A percentile compares a stretch with the other conserved stretches of the same genome.
Evolutionary conservation across 2,113 vertebrate species (phyloP).

Genomic region (Peromyscus californicus): DNA sequence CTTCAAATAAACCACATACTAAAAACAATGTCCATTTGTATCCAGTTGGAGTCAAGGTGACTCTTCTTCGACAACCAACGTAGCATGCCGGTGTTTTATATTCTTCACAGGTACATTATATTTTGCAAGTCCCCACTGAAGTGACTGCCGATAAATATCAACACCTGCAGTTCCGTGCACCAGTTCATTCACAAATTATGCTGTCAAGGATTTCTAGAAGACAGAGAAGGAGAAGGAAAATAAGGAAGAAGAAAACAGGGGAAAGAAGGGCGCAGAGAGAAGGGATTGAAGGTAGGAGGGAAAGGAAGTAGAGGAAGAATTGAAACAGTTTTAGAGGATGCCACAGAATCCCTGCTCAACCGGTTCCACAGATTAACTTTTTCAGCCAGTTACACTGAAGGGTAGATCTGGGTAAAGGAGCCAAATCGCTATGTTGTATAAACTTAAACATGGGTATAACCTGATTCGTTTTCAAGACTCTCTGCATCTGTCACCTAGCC

Average conservation of each 20-base stretch:
- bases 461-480: background rate
- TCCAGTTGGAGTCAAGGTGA: background rate
- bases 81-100: background rate
- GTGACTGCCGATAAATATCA: background rate
- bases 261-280: background rate
- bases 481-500: background rate
- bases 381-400: background rate
- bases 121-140: background rate
- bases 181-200: background rate
- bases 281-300: background rate
- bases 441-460: background rate
- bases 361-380: background rate
- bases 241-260: too few relatives aligned
- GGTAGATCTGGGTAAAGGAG: background rate
- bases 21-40: background rate
- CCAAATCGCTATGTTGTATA: background rate
- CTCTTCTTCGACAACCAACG: background rate
- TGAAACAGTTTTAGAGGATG: background rate
- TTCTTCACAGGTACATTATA: background rate
- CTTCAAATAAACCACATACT: background rate
- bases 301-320: background rate
- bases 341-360: background rate
- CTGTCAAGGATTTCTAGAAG: background rate
- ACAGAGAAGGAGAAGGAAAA: background rate
- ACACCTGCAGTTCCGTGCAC: background rate